Percentiles rank a stretch among this genome's conserved stretches.
phyloP scores from a whole-genome alignment of 2,888 invertebrate genomes.

The Spicauda simplicius region DNA sequence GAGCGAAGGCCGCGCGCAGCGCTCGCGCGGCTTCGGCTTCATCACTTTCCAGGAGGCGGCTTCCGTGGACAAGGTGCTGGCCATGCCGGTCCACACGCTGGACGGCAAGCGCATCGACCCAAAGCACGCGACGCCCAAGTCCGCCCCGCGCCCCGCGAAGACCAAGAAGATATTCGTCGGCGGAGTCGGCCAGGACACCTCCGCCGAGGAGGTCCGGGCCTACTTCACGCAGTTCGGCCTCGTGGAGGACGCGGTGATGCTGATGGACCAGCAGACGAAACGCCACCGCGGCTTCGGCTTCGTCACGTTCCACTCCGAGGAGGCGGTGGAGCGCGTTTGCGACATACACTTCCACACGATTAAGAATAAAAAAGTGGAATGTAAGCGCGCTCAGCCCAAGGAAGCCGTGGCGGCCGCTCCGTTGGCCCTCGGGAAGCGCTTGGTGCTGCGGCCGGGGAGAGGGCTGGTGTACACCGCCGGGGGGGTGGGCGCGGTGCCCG shows the following conservation, averaged over 20 bases:
- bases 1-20: constrained; percentile 86
- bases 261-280: constrained; percentile 97
- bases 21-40: constrained; percentile 97
- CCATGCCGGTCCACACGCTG: constrained; percentile 94
- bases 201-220: constrained; percentile 95
- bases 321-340: constrained; percentile 96
- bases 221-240: constrained; percentile 96
- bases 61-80: constrained; percentile 95
- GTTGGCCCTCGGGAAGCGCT: constrained; percentile 88
- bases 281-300: constrained; percentile 96
- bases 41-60: constrained; percentile 96
- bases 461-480: constrained; percentile 83
- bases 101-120: constrained; percentile 98
- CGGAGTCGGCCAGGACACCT: constrained; percentile 96
- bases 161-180: constrained; percentile 97
- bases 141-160: constrained; percentile 93
- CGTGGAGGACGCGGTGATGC: constrained; percentile 96
- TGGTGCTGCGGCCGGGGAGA: constrained; percentile 89
- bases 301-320: constrained; percentile 96
- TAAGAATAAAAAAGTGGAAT: constrained; percentile 95
- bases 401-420: constrained; percentile 90
- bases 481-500: constrained; percentile 65
- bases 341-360: constrained; percentile 97
- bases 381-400: constrained; percentile 96
- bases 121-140: constrained; percentile 96